Conservation (phyloP, 2,113 vertebrate species). For the Thryonomys swinderianus region DNA sequence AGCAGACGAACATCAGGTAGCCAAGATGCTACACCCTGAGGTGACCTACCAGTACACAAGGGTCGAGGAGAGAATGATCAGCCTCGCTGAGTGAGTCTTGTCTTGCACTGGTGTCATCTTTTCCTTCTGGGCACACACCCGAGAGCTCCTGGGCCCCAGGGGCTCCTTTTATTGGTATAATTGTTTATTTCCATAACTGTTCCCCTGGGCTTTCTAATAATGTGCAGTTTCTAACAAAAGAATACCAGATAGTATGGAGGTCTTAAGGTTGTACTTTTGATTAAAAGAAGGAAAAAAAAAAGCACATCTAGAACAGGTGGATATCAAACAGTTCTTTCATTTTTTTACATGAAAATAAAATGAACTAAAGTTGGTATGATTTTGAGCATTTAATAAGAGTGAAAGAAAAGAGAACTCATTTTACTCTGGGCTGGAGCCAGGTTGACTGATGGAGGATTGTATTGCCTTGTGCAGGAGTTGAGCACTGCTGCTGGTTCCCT, state of each 20-base stretch:
- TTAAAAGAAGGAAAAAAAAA: neutral
- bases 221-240: neutral
- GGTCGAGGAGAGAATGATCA: neutral
- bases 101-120: neutral
- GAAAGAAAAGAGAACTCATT: conserved; percentile 36
- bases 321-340: neutral
- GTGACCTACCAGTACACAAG: neutral
- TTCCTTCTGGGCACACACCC: neutral
- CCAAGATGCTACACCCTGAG: neutral
- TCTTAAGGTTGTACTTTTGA: conserved; percentile 31
- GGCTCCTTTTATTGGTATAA: conserved; percentile 55
- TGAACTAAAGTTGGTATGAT: conserved; percentile 17
- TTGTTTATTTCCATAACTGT: conserved; percentile 43
- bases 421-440: neutral
- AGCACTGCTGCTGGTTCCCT: neutral
- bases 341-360: conserved; percentile 30
- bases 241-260: neutral
- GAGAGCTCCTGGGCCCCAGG: neutral
- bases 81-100: neutral
- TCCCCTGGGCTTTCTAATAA: conserved; percentile 18
- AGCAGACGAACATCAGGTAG: conserved; percentile 2
- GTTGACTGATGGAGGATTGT: neutral
- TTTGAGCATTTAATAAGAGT: conserved; percentile 38
- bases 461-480: neutral
- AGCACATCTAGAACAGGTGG: neutral